Percentiles rank a stretch among this genome's conserved stretches.
Conservation (phyloP, 2,888 invertebrate genomes). For the Leptopterna dolabrata region DNA sequence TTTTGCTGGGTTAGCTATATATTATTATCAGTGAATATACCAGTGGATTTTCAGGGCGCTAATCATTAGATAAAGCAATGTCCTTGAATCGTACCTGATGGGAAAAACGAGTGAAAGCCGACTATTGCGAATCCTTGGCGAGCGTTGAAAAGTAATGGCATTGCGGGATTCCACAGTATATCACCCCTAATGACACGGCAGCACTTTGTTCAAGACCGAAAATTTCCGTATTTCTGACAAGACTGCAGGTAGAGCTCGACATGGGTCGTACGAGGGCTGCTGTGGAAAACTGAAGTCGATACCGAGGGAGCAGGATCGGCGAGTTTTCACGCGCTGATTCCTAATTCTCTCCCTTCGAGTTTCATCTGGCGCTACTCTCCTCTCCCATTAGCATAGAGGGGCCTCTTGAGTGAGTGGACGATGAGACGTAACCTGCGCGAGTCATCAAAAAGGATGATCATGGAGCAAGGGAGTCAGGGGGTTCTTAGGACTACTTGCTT, state of each 20-base stretch:
- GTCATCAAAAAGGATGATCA: background rate
- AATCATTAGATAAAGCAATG: too few relatives aligned
- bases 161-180: background rate
- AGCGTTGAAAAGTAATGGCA: conserved; percentile 56
- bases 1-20: too few relatives aligned
- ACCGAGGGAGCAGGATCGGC: conserved; percentile 12
- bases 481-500: background rate
- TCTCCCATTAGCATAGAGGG: conserved; percentile 2
- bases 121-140: conserved; percentile 58
- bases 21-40: too few relatives aligned
- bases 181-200: background rate
- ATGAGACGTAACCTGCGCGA: background rate
- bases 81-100: conserved; percentile 33
- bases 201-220: background rate
- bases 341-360: conserved; percentile 21
- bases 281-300: conserved; percentile 39
- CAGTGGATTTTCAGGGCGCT: too few relatives aligned
- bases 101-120: conserved; percentile 59
- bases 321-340: conserved; percentile 58
- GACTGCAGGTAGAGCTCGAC: background rate
- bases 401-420: background rate
- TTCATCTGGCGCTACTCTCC: conserved; percentile 40
- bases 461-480: background rate
- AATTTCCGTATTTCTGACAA: background rate
- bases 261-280: conserved; percentile 33